phyloP scores from a whole-genome alignment of 2,888 invertebrate species.

The Pelosia muscerda region DNA sequence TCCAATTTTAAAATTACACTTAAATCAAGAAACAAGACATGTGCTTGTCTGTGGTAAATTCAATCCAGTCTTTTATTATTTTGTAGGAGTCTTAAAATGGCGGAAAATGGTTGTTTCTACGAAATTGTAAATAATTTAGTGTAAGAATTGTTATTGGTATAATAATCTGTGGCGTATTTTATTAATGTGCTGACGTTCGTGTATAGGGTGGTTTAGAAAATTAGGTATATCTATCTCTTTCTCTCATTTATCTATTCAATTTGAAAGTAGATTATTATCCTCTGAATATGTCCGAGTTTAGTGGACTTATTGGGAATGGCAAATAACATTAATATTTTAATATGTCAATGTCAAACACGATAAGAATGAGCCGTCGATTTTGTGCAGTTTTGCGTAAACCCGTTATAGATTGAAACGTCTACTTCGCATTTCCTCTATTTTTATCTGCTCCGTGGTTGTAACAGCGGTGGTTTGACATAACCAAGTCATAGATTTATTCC shows the following conservation, averaged over 20 bases:
- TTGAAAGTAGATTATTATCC: conserved; percentile 59
- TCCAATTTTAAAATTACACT: conserved; percentile 20
- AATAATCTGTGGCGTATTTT: conserved; percentile 69
- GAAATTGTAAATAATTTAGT: conserved; percentile 65
- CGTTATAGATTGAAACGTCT: too few relatives aligned
- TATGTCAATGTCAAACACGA: too few relatives aligned
- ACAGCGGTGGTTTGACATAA: too few relatives aligned
- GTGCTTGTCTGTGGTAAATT: background rate
- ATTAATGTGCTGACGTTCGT: conserved; percentile 64
- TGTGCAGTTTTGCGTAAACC: too few relatives aligned
- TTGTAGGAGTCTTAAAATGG: conserved; percentile 46
- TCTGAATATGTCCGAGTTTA: conserved; percentile 44
- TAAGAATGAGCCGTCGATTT: too few relatives aligned
- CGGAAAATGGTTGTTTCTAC: conserved; percentile 57
- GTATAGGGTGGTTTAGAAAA: conserved; percentile 57
- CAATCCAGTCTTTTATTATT: background rate
- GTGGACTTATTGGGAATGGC: conserved; percentile 38
- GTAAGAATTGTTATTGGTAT: conserved; percentile 71
- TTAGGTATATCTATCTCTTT: conserved; percentile 63
- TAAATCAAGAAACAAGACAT: background rate
- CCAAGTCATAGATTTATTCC: background rate
- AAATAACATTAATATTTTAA: background rate
- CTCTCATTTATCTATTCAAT: conserved; percentile 69
- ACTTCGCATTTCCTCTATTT: too few relatives aligned
- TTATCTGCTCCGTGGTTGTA: too few relatives aligned